Conservation (phyloP, 2,113 vertebrate genomes). For the Chaetura pelagica region DNA sequence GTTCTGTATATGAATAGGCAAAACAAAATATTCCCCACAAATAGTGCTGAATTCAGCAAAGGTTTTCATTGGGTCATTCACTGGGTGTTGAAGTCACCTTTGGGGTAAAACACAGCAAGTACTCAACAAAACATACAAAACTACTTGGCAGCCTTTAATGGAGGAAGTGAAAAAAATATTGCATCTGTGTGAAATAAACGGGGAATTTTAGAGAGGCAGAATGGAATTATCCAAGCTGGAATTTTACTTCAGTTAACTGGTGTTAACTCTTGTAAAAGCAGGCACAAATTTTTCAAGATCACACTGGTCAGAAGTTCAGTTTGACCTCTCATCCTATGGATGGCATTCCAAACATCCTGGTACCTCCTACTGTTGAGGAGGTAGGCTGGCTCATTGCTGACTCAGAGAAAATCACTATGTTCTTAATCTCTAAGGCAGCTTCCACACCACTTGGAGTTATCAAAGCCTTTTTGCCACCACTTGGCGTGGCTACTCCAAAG, state of each 20-base stretch:
- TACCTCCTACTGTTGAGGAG: background rate
- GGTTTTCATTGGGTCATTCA: background rate
- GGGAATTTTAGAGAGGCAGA: slow-evolving; percentile 66
- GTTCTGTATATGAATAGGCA: background rate
- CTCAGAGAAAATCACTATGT: background rate
- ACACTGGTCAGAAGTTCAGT: background rate
- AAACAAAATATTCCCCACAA: background rate
- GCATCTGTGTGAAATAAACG: slow-evolving; percentile 50
- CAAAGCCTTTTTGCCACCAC: background rate
- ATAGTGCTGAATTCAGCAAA: background rate
- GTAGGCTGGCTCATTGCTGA: background rate
- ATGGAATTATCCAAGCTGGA: slow-evolving; percentile 66
- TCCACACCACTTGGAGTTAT: background rate
- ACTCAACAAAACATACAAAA: background rate
- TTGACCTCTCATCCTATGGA: background rate
- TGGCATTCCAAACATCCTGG: background rate
- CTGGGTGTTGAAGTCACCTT: background rate
- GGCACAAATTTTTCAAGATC: background rate
- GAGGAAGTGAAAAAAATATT: slow-evolving; percentile 60
- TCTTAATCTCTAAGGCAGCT: background rate
- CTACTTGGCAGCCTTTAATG: background rate
- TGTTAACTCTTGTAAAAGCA: slow-evolving; percentile 52
- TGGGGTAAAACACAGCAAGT: background rate
- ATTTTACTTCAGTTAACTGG: slow-evolving; percentile 10
- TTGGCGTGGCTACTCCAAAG: background rate